A percentile compares a stretch with the other conserved stretches of the same genome.
Evolutionary conservation across 1,140 invertebrate species (phyloP).

Genomic region (Drosophila miranda): DNA sequence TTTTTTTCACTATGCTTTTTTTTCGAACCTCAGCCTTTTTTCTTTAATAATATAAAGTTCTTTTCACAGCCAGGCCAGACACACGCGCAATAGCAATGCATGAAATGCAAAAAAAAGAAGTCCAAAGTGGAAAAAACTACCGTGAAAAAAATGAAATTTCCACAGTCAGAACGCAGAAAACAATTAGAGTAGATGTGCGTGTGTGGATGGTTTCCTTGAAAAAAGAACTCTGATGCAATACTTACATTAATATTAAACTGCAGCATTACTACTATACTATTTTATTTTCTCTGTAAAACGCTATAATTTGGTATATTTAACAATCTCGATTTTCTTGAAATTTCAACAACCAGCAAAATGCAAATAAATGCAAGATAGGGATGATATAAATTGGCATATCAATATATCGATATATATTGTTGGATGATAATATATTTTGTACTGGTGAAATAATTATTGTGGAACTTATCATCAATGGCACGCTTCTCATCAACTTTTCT

Average conservation of each 20-base stretch:
- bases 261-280: slow-evolving; percentile 63
- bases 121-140: slow-evolving; percentile 6
- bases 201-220: background rate
- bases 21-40: no score
- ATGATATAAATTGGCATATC: no score
- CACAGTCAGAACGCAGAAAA: slow-evolving; percentile 37
- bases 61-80: no score
- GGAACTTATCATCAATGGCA: no score
- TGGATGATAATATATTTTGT: no score
- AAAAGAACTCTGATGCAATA: slow-evolving; percentile 27
- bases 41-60: no score
- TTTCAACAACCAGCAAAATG: background rate
- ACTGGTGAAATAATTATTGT: no score
- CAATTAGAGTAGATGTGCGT: slow-evolving; percentile 16
- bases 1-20: background rate
- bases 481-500: no score
- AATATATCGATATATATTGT: no score
- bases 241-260: slow-evolving; percentile 54
- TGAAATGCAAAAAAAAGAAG: slow-evolving; percentile 33
- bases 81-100: slow-evolving; percentile 15
- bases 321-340: slow-evolving; percentile 8
- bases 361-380: background rate
- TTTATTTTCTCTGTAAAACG: slow-evolving; percentile 12
- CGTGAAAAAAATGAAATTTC: slow-evolving; percentile 32
- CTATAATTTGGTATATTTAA: slow-evolving; percentile 37